Evolutionary conservation across 2,797 vertebrate species (phyloP), one percentile per base, ranked within the genome.

Genomic region (Oceanodroma leucorhoa): DNA sequence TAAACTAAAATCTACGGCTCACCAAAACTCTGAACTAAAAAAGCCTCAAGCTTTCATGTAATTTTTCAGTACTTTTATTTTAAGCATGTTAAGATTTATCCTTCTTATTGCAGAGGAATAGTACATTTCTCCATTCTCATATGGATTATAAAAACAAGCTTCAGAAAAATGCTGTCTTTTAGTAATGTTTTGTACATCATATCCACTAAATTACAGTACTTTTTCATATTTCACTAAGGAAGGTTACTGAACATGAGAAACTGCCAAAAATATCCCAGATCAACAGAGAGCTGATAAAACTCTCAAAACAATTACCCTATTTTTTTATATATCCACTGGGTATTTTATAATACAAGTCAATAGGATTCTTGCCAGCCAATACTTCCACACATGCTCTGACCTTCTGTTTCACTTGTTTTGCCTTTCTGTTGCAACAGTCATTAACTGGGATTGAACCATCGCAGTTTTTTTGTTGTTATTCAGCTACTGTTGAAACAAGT

Each of bases 251-350:
- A 41, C 55, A 34, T 26, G 46, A 72, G 83, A 87, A 94, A 89
- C 51, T 88, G 85, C 87, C 85, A 87, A 83, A 93, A 91, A 93
- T 92, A 94, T 83, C 93, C 83, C 93, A 91, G 46, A 91, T 67
- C 76, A 94, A 90, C 94, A 90, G 82, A 95, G 89, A 69, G 72
- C 72, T 86, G 91, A 94, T 90, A 94, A 93, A 96, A 94, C 46
- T 91, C 95, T 95, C 95, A 86, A 83, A 95, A 96, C 94, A 96
- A 96, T 94, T 96, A 95, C 87, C 95, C 92, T 93, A 94, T 79
- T 92, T 95, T 87, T 81, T 81, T 73, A 58, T 73, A 82, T 30
- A 48, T 69, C 92, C 93, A 62, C 69, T 72, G 89, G 92, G 94
- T 95, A 83, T 94, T 96, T 81, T 69, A 71, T 82, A 81, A 72